Percentiles rank a stretch among this genome's conserved stretches.
Evolutionary conservation across 2,797 vertebrate species (phyloP).

Genomic region (Mus spretus): DNA sequence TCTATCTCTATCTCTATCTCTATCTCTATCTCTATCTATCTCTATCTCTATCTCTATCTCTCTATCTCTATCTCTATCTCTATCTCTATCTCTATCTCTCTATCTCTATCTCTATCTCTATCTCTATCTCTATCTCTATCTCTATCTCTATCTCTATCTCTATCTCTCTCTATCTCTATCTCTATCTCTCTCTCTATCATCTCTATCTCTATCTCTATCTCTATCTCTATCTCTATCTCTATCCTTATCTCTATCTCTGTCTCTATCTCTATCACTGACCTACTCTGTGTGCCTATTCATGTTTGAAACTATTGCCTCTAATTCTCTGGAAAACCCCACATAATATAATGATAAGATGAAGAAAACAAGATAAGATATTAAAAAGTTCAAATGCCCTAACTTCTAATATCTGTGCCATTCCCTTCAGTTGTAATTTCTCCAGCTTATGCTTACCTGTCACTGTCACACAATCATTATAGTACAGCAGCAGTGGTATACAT

Average conservation of each 20-base stretch:
- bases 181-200: no score
- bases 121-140: background rate
- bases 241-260: background rate
- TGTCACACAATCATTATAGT: conserved; percentile 87
- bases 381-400: conserved; percentile 73
- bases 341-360: background rate
- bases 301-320: background rate
- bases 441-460: conserved; percentile 82
- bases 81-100: no score
- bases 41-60: background rate
- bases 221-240: no score
- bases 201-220: background rate
- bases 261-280: background rate
- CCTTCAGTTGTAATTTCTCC: conserved; percentile 83
- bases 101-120: background rate
- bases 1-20: background rate
- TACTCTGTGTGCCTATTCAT: accelerated
- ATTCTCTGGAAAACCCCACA: background rate
- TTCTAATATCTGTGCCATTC: conserved; percentile 77
- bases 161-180: no score
- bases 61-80: background rate
- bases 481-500: conserved; percentile 84
- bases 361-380: background rate
- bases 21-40: no score
- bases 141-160: background rate